phyloP scores from a whole-genome alignment of 2,888 invertebrate genomes.

The Papilio demoleus region DNA sequence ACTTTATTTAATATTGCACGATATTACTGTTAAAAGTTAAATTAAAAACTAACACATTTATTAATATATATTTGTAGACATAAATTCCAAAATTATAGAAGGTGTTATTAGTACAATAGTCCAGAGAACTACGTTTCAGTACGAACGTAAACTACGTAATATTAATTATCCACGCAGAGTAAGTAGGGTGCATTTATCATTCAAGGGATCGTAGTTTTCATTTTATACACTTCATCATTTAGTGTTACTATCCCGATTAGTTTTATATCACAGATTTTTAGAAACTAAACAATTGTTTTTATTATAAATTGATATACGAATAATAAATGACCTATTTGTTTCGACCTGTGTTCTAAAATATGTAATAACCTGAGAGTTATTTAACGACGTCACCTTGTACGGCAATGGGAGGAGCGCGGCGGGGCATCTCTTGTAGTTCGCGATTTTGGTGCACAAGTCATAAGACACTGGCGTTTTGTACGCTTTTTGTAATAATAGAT shows the following conservation, averaged over 20 bases:
- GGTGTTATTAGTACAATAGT: background rate
- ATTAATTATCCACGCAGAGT: too few relatives aligned
- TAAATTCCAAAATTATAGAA: background rate
- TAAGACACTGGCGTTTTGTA: constrained; percentile 48
- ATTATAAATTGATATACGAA: constrained; percentile 14
- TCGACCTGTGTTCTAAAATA: constrained; percentile 36
- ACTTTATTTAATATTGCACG: constrained; percentile 14
- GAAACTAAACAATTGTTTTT: background rate
- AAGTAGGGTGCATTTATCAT: too few relatives aligned
- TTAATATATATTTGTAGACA: background rate
- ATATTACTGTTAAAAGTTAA: constrained; percentile 4
- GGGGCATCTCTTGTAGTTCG: constrained; percentile 59
- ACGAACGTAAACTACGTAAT: too few relatives aligned
- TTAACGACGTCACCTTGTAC: constrained; percentile 62
- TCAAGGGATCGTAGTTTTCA: too few relatives aligned
- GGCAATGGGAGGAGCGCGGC: constrained; percentile 58
- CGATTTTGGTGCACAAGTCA: constrained; percentile 52
- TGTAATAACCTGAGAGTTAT: constrained; percentile 51
- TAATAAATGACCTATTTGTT: constrained; percentile 46
- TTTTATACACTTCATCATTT: background rate
- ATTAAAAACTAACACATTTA: background rate
- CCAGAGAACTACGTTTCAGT: background rate
- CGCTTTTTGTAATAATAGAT: background rate
- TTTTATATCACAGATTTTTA: background rate
- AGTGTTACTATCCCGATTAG: background rate